Base-by-base conservation (phyloP, 64 coral and sea anemone genomes). In the Platygyra sinensis region DNA sequence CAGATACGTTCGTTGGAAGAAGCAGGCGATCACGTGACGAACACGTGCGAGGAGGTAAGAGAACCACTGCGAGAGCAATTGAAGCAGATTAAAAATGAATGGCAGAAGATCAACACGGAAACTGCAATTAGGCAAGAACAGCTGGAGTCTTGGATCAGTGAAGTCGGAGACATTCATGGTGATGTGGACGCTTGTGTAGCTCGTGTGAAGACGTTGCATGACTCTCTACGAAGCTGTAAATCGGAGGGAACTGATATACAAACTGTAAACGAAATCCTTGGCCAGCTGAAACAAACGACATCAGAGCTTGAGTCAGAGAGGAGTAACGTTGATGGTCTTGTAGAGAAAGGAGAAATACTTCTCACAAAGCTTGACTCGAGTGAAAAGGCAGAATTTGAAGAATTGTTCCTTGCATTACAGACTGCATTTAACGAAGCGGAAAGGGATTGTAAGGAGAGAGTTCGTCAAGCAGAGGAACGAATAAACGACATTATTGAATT, bases 401-500 rank as follows among this genome's bases (percentile, higher is more conserved):
- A 82, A 13, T 30, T 77, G 59, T 67, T 92, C 20, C 60, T 42
- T 51, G 49, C 78, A 49, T 71, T 92, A 78, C 94, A 89, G 32
- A 67, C 30, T 20, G 69, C 87, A 6, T 83, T 74, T 15, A 76
- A 61, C 19, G 31, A 88, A 24, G 74, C 86, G 15, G 50, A 60
- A 30, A 52, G 32, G 20, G 49, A 88, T 15, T 75, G 60, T 4
- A 49, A 60, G 0, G 72, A 75, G 29, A 75, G 25, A 63, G 86
- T 88, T 19, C 60, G 25, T 42, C 38, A 79, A 14, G 86, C 86
- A 27, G 86, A 93, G 57, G 71, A 83, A 52, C 84, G 51, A 2
- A 83, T 93, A 36, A 73, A 82, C 12, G 78, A 93, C 24, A 79
- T 93, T 72, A 80, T 80, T 14, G 82, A 93, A 61, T 93, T 93